Evolutionary conservation across 2,113 vertebrate genomes (phyloP), one percentile per base, ranked within the genome.

Genomic region (Camelus bactrianus): DNA sequence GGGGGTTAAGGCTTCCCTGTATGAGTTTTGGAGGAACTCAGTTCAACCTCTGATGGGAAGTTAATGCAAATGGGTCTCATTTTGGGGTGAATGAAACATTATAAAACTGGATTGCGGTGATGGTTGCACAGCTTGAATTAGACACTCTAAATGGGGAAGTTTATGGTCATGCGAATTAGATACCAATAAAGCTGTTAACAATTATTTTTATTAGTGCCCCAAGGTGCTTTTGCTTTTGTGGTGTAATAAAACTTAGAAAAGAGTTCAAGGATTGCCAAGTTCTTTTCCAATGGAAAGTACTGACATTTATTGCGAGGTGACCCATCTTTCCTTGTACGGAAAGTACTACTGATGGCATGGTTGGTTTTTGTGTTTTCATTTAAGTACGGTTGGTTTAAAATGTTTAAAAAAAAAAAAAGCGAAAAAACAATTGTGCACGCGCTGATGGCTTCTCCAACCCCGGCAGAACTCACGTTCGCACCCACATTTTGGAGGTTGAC

Each of bases 401-500:
- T 42, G 38, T 42, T 42, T 42, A 42, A 42, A 42, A 42, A 42
- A 38, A 38, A 38, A 42, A 42, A 42, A 42, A 42, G 38, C 4
- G 4, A 42, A 42, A 42, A 42, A 42, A 42, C 38, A 42, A 42
- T 4, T 42, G 38, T 42, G 38, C 38, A 42, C 38, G 4, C 38
- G 4, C 38, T 42, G 38, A 42, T 42, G 38, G 38, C 38, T 42
- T 42, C 38, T 42, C 38, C 38, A 42, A 5, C 38, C 38, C 38
- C 32, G 24, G 1, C 0, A 64, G 38, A 35, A 19, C 3, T 35
- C 65, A 42, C 8, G 15, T 3, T 42, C 4, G 50, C 10, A 15
- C 0, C 12, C 13, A 1, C 7, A 1, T 48, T 2, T 1, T 38
- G 30, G 11, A 30, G 17, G 11, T 46, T 46, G 46, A 60, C 19